Evolutionary conservation across 2,797 vertebrate species (phyloP), one percentile per base, ranked within the genome.

Genomic region (Aulostomus chinensis): DNA sequence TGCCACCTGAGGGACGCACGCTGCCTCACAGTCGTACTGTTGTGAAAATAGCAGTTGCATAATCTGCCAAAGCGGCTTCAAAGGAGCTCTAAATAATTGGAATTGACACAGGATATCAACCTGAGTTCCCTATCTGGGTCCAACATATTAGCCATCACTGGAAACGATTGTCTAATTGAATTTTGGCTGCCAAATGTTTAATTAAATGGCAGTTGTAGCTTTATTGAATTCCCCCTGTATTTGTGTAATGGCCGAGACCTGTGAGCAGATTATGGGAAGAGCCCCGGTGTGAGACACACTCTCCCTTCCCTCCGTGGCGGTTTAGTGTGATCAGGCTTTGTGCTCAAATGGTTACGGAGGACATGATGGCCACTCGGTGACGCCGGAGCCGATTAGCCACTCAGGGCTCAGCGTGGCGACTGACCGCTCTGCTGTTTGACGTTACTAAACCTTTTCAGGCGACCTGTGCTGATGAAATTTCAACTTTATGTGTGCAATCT

Each of bases 151-250:
- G 55, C 55, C 65, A 53, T 73, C 55, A 60, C 60, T 63, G 58
- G 56, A 73, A 86, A 87, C 76, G 18, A 73, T 78, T 80, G 46
- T 63, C 70, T 85, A 85, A 89, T 86, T 90, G 67, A 90, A 89
- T 86, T 77, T 76, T 34, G 18, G 38, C 69, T 55, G 65, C 78
- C 73, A 83, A 85, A 84, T 78, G 75, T 84, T 83, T 83, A 84
- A 88, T 85, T 80, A 83, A 88, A 83, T 78, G 76, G 74, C 81
- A 66, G 76, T 80, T 78, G 62, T 32, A 46, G 57, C 63, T 75
- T 83, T 83, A 83, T 83, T 86, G 79, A 78, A 79, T 78, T 61
- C n/a, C 2, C 52, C 68, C 55, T 40, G 66, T 63, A 41, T 86
- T 78, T 73, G 69, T 78, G 32, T 56, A 64, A 65, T 30, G 28